Percentiles rank a stretch among this genome's conserved stretches.
These are phyloP conservation scores for Crepidodera aurea DNA, from an alignment of 2,888 invertebrate genomes.

Conservation along the genomic window DNA sequence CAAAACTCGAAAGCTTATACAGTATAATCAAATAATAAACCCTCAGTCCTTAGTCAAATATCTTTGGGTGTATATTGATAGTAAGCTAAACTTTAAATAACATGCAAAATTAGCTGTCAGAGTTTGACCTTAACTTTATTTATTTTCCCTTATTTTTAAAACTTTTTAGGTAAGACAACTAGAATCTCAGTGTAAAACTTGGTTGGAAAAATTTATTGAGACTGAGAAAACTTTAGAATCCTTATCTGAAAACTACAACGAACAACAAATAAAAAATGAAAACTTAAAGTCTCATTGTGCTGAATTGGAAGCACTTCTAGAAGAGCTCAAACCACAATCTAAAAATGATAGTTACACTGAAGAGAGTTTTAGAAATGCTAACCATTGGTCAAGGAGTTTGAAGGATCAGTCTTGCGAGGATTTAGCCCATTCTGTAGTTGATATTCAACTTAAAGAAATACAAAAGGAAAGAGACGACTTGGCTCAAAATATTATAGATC, in stretches of 20 bases:
- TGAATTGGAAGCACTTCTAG: slow-evolving; percentile 61
- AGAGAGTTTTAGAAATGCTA: slow-evolving; percentile 33
- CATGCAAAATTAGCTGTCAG: too few relatives aligned
- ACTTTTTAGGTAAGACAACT: slow-evolving; percentile 58
- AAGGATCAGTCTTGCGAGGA: slow-evolving; percentile 49
- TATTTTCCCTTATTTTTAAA: too few relatives aligned
- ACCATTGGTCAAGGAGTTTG: slow-evolving; percentile 38
- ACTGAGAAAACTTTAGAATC: slow-evolving; percentile 50
- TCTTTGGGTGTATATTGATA: too few relatives aligned
- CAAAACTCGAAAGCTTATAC: too few relatives aligned
- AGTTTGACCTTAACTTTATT: too few relatives aligned
- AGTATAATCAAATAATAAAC: too few relatives aligned
- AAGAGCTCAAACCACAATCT: slow-evolving; percentile 55
- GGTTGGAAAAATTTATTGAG: slow-evolving; percentile 52
- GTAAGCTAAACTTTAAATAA: too few relatives aligned
- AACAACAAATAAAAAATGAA: slow-evolving; percentile 50
- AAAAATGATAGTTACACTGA: slow-evolving; percentile 48
- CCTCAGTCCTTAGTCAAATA: too few relatives aligned
- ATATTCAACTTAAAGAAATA: slow-evolving; percentile 58
- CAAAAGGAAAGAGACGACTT: slow-evolving; percentile 51
- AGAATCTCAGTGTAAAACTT: slow-evolving; percentile 53
- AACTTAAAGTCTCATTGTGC: slow-evolving; percentile 50
- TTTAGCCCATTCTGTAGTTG: slow-evolving; percentile 59
- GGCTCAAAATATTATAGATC: slow-evolving; percentile 1
- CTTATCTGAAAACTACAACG: slow-evolving; percentile 48